phyloP scores from a whole-genome alignment of 37 sponge, comb jelly and placozoan genomes.

The Cladorhizidae sp. region DNA sequence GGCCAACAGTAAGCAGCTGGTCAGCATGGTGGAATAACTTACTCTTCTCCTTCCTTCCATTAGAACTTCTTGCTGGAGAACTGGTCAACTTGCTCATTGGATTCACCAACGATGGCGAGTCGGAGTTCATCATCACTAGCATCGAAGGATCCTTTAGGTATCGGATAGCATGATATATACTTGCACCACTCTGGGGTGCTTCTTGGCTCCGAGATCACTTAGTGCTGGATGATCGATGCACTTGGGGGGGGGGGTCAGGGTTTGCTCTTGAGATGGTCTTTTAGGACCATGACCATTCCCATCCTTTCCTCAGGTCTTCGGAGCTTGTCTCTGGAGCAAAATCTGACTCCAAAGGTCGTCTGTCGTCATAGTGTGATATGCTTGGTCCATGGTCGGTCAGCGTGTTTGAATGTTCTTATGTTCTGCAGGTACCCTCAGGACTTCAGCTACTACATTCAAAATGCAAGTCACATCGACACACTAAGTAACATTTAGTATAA shows the following conservation, averaged over 20 bases:
- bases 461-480: slow-evolving; percentile 58
- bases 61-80: slow-evolving; percentile 75
- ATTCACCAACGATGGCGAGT: slow-evolving; percentile 52
- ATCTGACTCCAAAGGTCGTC: too few relatives aligned
- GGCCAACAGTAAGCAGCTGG: slow-evolving; percentile 14
- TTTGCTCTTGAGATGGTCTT: too few relatives aligned
- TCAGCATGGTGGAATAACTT: neutral
- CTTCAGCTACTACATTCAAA: slow-evolving; percentile 91
- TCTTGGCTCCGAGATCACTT: neutral
- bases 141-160: slow-evolving; percentile 79
- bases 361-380: too few relatives aligned
- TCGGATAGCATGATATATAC: neutral
- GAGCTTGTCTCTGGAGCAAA: too few relatives aligned
- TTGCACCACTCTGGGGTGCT: neutral
- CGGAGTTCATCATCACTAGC: slow-evolving; percentile 64
- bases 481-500: neutral
- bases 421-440: slow-evolving; percentile 86
- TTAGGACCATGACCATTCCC: too few relatives aligned
- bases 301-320: too few relatives aligned
- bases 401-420: neutral
- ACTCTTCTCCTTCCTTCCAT: neutral
- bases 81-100: slow-evolving; percentile 69
- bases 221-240: neutral
- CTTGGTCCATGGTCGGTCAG: too few relatives aligned
- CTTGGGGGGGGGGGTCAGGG: too few relatives aligned